phyloP scores from a whole-genome alignment of 2,888 invertebrate species.

The Cantharis lateralis region DNA sequence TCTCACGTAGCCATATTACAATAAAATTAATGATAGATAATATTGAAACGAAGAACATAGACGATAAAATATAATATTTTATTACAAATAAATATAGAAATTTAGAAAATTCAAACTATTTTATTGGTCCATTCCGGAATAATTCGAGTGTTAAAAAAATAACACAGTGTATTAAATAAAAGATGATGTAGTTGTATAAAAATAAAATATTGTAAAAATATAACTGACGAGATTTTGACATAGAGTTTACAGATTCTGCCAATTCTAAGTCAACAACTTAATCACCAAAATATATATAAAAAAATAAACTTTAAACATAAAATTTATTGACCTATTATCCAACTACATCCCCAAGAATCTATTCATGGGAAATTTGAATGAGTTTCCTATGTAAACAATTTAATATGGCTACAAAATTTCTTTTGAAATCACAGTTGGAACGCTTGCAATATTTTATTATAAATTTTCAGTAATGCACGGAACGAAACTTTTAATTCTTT shows the following conservation, averaged over 20 bases:
- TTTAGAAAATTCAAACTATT: background rate
- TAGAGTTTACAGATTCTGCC: background rate
- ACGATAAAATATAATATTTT: background rate
- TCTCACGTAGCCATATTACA: background rate
- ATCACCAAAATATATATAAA: background rate
- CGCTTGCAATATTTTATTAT: background rate
- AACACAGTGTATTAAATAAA: background rate
- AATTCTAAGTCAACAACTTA: background rate
- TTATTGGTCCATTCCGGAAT: background rate
- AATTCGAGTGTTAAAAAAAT: background rate
- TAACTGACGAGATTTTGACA: background rate
- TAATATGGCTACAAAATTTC: background rate
- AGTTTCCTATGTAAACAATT: background rate
- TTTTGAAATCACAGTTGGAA: background rate
- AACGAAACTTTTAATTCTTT: background rate
- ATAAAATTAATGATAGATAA: background rate
- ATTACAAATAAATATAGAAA: background rate
- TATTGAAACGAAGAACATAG: background rate
- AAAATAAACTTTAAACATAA: background rate
- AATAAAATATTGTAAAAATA: background rate
- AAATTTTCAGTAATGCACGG: background rate
- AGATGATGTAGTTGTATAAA: background rate
- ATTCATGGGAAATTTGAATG: background rate
- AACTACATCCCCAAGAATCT: background rate
- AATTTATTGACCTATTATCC: background rate